Conservation (phyloP, 2,113 vertebrate species). For the Toxotes jaculatrix region DNA sequence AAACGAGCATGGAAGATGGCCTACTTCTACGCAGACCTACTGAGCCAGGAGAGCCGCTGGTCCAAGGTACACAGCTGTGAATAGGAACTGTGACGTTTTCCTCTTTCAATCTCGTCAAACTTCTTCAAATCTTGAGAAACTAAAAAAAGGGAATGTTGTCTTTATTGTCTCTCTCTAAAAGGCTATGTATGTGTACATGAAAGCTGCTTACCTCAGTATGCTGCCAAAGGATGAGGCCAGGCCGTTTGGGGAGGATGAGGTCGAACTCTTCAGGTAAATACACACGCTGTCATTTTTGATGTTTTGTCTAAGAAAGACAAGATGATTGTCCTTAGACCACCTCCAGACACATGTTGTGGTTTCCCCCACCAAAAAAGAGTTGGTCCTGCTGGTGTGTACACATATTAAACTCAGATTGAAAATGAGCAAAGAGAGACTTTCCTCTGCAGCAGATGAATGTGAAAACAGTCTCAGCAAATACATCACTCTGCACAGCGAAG, state of each 20-base stretch:
- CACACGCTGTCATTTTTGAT: too few species aligned
- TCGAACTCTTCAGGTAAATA: slow-evolving; percentile 85
- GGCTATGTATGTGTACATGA: slow-evolving; percentile 91
- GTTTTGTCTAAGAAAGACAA: not conserved
- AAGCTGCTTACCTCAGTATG: slow-evolving; percentile 89
- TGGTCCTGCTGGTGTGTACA: too few species aligned
- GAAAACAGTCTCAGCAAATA: not conserved
- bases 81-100: too few species aligned
- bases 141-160: not conserved
- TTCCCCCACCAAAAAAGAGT: not conserved
- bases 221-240: slow-evolving; percentile 80
- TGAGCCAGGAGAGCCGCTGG: slow-evolving; percentile 89
- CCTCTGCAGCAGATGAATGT: not conserved
- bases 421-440: not conserved
- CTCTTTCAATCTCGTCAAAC: not conserved
- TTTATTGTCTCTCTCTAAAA: slow-evolving; percentile 42
- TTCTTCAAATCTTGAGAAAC: not conserved
- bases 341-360: too few species aligned
- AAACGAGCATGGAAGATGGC: slow-evolving; percentile 87
- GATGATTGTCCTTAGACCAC: not conserved
- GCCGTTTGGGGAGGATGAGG: slow-evolving; percentile 87
- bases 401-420: not conserved
- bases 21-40: slow-evolving; percentile 89
- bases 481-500: too few species aligned
- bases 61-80: slow-evolving; percentile 80